Conservation (phyloP, 2,113 vertebrate genomes). For the Sclerurus mexicanus region DNA sequence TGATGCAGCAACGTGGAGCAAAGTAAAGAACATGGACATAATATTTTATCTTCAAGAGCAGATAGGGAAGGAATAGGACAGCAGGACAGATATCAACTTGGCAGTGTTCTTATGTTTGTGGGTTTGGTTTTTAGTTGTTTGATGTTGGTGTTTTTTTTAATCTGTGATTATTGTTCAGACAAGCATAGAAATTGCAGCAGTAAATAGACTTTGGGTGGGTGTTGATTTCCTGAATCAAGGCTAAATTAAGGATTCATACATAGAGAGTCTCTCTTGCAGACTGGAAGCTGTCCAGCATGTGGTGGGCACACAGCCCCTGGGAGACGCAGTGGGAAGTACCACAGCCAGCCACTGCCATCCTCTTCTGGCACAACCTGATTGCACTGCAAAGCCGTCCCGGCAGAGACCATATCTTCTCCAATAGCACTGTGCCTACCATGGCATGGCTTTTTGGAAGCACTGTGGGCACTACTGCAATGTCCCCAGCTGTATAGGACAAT, state of each 20-base stretch:
- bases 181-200: neutral
- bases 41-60: neutral
- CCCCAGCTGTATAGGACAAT: neutral
- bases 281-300: neutral
- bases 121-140: neutral
- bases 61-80: neutral
- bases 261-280: neutral
- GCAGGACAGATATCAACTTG: neutral
- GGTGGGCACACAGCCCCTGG: fast-evolving
- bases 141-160: neutral
- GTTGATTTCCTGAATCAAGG: neutral
- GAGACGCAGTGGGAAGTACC: neutral
- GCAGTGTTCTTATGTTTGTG: neutral
- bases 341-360: fast-evolving
- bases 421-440: fast-evolving
- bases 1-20: neutral
- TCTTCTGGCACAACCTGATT: neutral
- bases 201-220: neutral
- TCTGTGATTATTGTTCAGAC: neutral
- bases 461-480: neutral
- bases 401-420: neutral
- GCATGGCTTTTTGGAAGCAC: neutral
- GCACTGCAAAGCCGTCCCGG: fast-evolving
- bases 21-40: neutral
- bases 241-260: neutral